phyloP scores from a whole-genome alignment of 2,888 invertebrate genomes.

The Mantis religiosa region DNA sequence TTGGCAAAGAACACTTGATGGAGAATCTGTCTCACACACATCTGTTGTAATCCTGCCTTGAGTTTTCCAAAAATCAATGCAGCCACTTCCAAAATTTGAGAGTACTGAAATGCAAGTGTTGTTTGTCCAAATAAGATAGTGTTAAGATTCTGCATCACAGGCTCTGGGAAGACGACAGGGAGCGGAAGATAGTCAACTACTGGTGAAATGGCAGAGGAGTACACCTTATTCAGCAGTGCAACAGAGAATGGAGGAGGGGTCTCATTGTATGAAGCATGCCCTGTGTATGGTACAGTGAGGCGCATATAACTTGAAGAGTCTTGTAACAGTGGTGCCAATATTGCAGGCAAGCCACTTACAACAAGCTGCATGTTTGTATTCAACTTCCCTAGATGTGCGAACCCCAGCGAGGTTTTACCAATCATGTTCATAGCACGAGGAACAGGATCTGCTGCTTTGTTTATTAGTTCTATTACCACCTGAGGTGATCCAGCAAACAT shows the following conservation, averaged over 20 bases:
- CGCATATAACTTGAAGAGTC: slow-evolving; percentile 26
- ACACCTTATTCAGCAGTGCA: slow-evolving; percentile 27
- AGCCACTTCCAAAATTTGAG: slow-evolving; percentile 16
- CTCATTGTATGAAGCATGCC: background rate
- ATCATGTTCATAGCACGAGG: background rate
- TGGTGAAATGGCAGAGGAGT: slow-evolving; percentile 26
- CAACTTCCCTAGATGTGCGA: background rate
- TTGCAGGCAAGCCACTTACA: slow-evolving; percentile 16
- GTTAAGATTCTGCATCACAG: background rate
- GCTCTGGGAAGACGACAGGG: background rate
- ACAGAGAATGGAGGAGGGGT: slow-evolving; percentile 15
- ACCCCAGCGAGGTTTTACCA: background rate
- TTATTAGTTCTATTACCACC: slow-evolving; percentile 23
- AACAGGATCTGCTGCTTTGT: slow-evolving; percentile 24
- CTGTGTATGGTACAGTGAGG: slow-evolving; percentile 18
- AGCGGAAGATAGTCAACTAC: slow-evolving; percentile 24
- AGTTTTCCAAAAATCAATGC: slow-evolving; percentile 31
- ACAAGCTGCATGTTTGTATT: background rate
- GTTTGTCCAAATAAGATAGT: background rate
- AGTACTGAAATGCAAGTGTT: background rate
- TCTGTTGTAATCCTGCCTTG: slow-evolving; percentile 29
- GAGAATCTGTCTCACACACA: slow-evolving; percentile 30
- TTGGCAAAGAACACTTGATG: slow-evolving; percentile 23
- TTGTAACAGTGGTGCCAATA: slow-evolving; percentile 30
- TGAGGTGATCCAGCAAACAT: slow-evolving; percentile 29